Evolutionary conservation across 2,113 vertebrate species (phyloP).

Genomic region (Aegypius monachus): DNA sequence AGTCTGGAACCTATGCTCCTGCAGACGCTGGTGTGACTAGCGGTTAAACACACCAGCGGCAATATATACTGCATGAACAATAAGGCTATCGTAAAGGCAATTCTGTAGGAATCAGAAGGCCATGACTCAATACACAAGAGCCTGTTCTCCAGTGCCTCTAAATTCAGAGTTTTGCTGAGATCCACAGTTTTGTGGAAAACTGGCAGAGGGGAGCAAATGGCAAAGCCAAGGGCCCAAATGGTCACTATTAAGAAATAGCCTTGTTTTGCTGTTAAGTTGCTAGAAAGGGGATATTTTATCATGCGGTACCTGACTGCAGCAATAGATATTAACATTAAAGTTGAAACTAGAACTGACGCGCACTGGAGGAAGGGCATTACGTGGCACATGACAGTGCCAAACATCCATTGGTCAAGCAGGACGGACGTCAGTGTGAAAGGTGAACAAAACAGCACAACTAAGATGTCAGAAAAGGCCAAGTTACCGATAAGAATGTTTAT

Average conservation of each 20-base stretch:
- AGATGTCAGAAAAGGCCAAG: slow-evolving; percentile 83
- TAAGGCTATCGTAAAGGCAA: slow-evolving; percentile 78
- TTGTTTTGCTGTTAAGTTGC: slow-evolving; percentile 75
- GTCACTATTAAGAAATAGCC: slow-evolving; percentile 73
- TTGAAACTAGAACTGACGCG: slow-evolving; percentile 79
- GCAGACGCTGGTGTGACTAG: slow-evolving; percentile 83
- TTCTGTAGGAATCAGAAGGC: slow-evolving; percentile 79
- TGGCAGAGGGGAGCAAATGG: slow-evolving; percentile 79
- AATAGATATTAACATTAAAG: slow-evolving; percentile 81
- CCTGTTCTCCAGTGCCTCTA: slow-evolving; percentile 71
- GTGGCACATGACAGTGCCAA: slow-evolving; percentile 80
- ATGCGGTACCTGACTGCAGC: slow-evolving; percentile 81
- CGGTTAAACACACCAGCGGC: slow-evolving; percentile 75
- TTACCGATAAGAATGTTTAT: slow-evolving; percentile 83
- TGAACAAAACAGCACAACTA: slow-evolving; percentile 82
- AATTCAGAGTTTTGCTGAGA: slow-evolving; percentile 72
- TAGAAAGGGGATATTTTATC: slow-evolving; percentile 81
- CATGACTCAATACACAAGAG: slow-evolving; percentile 79
- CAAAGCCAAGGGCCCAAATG: slow-evolving; percentile 77
- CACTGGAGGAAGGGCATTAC: slow-evolving; percentile 84
- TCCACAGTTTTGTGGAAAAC: slow-evolving; percentile 80
- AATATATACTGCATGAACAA: slow-evolving; percentile 81
- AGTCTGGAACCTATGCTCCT: slow-evolving; percentile 76
- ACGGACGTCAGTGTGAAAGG: slow-evolving; percentile 80
- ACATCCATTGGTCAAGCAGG: slow-evolving; percentile 82